Percentiles rank a stretch among this genome's conserved stretches.
These are phyloP conservation scores for Blastomussa wellsi DNA, from an alignment of 92 coral and sea anemone genomes.

Conservation along the genomic window DNA sequence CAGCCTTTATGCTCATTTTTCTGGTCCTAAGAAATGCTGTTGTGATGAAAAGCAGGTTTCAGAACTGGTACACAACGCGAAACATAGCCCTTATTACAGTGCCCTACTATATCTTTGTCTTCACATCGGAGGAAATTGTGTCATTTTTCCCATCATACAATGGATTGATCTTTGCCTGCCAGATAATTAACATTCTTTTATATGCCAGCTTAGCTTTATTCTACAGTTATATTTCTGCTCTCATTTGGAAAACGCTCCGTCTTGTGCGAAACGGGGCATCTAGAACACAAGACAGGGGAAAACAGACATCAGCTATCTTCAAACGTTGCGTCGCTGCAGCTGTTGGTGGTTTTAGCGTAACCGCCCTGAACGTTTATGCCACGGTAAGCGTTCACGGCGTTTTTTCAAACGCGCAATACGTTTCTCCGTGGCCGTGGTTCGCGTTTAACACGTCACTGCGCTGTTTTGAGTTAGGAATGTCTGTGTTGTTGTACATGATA, in stretches of 20 bases:
- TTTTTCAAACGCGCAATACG: conserved; percentile 56
- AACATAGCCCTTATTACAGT: conserved; percentile 62
- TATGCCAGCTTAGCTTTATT: conserved; percentile 40
- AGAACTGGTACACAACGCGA: conserved; percentile 72
- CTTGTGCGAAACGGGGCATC: conserved; percentile 17
- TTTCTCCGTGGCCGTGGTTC: conserved; percentile 82
- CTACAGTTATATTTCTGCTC: conserved; percentile 36
- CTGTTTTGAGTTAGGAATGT: conserved; percentile 69
- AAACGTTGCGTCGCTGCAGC: conserved; percentile 51
- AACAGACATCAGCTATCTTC: conserved; percentile 31
- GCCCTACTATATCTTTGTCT: conserved; percentile 58
- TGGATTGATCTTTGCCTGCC: conserved; percentile 57
- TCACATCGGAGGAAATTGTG: conserved; percentile 53
- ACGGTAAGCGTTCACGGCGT: conserved; percentile 53
- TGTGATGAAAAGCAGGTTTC: conserved; percentile 59
- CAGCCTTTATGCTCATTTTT: conserved; percentile 61
- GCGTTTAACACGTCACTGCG: conserved; percentile 61
- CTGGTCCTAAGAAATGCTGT: conserved; percentile 70
- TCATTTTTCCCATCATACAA: conserved; percentile 54
- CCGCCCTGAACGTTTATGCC: conserved; percentile 48
- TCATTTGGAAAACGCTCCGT: conserved; percentile 43
- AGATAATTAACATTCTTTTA: conserved; percentile 15
- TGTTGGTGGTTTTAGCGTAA: conserved; percentile 49
- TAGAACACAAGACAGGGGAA: conserved; percentile 7
- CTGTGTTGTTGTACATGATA: conserved; percentile 40